These are phyloP conservation scores for Hypomecis punctinalis DNA, from an alignment of 2,888 invertebrate genomes.

Conservation along the genomic window DNA sequence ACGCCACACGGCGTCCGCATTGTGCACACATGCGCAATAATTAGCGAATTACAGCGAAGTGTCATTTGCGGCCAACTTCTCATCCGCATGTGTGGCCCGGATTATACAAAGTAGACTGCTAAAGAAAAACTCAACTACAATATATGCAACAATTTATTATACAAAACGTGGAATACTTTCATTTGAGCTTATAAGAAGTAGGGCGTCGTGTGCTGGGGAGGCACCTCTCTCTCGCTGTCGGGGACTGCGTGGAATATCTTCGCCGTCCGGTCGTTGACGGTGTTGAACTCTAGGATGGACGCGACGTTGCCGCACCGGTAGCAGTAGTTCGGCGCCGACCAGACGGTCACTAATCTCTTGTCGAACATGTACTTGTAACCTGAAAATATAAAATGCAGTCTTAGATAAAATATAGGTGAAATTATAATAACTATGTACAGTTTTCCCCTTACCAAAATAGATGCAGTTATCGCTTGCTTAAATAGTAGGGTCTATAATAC, in stretches of 20 bases:
- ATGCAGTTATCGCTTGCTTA: no score
- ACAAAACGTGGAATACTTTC: constrained; percentile 66
- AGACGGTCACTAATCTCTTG: constrained; percentile 98
- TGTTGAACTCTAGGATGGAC: constrained; percentile 96
- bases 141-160: constrained; percentile 71
- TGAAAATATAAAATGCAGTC: constrained; percentile 64
- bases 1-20: no score
- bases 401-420: no score
- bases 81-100: no score
- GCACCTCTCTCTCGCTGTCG: constrained; percentile 96
- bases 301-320: constrained; percentile 99
- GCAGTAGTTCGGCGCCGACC: constrained; percentile 99
- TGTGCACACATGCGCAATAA: no score
- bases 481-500: no score
- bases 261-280: constrained; percentile 90
- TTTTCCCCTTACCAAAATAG: no score
- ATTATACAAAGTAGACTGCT: not conserved
- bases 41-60: no score
- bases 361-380: constrained; percentile 99
- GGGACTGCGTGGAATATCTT: constrained; percentile 98
- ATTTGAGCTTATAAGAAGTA: constrained; percentile 93
- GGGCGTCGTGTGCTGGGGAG: constrained; percentile 96
- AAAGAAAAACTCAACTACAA: constrained; percentile 36
- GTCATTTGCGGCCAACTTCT: no score
- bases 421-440: no score